Evolutionary conservation across 2,797 vertebrate species (phyloP).

Genomic region (Hypotaenidia okinawae): DNA sequence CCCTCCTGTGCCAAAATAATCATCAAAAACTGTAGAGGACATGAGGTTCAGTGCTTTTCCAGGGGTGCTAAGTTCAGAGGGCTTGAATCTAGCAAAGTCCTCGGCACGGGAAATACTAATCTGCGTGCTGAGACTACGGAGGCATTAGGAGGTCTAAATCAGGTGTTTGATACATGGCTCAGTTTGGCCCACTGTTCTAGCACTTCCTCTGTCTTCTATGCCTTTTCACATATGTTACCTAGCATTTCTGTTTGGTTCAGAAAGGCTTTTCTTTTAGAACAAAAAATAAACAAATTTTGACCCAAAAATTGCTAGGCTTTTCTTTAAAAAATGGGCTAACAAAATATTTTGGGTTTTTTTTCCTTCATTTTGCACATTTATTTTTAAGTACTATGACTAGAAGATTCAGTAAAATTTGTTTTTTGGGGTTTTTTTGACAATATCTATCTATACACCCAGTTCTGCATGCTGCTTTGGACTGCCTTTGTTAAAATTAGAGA

Average conservation of each 20-base stretch:
- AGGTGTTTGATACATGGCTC: background rate
- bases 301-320: too few species aligned
- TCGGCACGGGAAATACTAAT: background rate
- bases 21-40: background rate
- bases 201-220: background rate
- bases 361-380: background rate
- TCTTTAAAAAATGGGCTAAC: background rate
- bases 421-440: background rate
- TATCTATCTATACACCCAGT: background rate
- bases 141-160: background rate
- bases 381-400: background rate
- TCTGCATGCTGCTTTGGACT: background rate
- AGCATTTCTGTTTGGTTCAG: background rate
- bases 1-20: background rate
- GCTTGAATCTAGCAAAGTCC: background rate
- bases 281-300: background rate
- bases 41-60: background rate
- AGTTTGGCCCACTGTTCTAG: background rate
- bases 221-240: background rate
- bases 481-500: background rate
- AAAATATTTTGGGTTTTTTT: background rate
- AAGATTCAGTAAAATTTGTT: background rate
- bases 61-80: background rate
- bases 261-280: background rate
- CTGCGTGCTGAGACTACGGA: background rate